A percentile compares a stretch with the other conserved stretches of the same genome.
Conservation (phyloP, 2,113 vertebrate genomes). For the Pluvianellus socialis region DNA sequence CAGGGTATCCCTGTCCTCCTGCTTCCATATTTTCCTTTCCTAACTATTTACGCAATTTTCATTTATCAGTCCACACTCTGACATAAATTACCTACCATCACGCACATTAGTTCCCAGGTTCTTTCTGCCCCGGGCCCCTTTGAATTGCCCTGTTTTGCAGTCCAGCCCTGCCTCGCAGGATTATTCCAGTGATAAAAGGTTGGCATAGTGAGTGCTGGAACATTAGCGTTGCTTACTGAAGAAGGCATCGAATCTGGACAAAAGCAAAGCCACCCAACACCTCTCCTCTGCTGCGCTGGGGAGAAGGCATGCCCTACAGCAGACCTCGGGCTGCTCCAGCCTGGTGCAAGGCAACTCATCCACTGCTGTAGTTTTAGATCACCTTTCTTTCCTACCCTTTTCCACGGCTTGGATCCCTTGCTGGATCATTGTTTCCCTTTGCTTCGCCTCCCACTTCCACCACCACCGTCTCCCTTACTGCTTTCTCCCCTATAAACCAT, state of each 20-base stretch:
- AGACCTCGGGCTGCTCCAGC: background rate
- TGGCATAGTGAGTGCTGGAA: background rate
- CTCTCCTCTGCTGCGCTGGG: background rate
- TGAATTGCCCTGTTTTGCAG: background rate
- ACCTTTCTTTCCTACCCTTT: background rate
- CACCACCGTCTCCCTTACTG: background rate
- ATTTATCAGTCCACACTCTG: background rate
- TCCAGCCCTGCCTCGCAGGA: background rate
- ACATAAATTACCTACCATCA: background rate
- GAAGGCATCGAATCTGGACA: background rate
- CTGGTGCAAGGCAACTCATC: background rate
- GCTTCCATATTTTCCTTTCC: background rate
- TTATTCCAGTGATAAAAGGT: background rate
- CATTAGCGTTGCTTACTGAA: background rate
- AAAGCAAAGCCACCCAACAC: background rate
- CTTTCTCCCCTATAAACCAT: background rate
- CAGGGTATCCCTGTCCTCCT: background rate
- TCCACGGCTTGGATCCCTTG: too few relatives aligned
- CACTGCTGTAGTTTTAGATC: background rate
- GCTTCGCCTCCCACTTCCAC: background rate
- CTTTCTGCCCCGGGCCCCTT: background rate
- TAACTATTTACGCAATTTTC: background rate
- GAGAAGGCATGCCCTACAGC: background rate
- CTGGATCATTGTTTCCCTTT: background rate
- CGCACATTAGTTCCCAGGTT: background rate